phyloP scores from a whole-genome alignment of 2,113 vertebrate genomes.

The Dipodomys spectabilis region DNA sequence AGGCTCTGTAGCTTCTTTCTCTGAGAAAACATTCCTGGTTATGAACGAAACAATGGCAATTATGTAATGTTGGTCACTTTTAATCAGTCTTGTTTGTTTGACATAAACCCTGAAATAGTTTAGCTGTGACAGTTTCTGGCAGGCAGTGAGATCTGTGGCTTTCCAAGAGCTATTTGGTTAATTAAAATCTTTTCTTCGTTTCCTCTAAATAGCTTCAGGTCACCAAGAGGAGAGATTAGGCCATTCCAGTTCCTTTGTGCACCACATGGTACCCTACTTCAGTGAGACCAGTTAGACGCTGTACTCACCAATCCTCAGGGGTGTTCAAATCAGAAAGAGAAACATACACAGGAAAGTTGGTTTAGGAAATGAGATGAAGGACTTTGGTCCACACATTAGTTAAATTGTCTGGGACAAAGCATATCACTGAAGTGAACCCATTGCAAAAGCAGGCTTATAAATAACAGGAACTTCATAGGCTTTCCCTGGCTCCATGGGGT shows the following conservation, averaged over 20 bases:
- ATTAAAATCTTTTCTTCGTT: constrained; percentile 64
- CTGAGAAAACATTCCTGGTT: constrained; percentile 47
- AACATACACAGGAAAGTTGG: background rate
- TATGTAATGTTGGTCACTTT: constrained; percentile 66
- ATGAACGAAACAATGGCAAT: constrained; percentile 64
- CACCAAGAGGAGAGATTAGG: constrained; percentile 37
- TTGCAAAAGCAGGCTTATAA: background rate
- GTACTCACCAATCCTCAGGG: constrained; percentile 22
- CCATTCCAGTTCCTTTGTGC: background rate
- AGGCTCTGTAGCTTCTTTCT: background rate
- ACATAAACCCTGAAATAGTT: constrained; percentile 79
- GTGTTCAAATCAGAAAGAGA: background rate
- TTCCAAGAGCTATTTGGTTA: constrained; percentile 66
- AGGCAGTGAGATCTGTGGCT: constrained; percentile 33
- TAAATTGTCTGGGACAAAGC: constrained; percentile 18
- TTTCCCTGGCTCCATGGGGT: background rate
- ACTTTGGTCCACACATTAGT: constrained; percentile 10
- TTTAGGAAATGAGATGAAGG: constrained; percentile 49
- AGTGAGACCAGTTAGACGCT: background rate
- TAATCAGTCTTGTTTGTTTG: constrained; percentile 77
- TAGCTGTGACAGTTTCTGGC: constrained; percentile 61
- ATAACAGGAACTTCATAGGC: no score
- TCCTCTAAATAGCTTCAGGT: constrained; percentile 36
- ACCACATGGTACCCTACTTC: background rate
- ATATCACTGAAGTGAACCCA: background rate